phyloP scores from a whole-genome alignment of 2,113 vertebrate genomes.

The Aptenodytes forsteri region DNA sequence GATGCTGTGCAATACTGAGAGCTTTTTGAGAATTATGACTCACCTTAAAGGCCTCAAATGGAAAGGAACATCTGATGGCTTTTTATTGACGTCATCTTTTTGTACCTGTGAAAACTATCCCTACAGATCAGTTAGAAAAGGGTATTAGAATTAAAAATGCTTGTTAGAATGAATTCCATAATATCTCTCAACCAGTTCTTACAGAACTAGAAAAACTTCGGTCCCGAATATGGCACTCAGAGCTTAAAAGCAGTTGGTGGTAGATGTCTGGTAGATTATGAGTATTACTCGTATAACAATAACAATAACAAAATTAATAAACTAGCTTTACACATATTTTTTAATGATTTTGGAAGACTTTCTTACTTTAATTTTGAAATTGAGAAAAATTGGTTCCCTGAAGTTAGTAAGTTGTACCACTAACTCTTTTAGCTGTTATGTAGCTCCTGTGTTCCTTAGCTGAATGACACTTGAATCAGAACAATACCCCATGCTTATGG shows the following conservation, averaged over 20 bases:
- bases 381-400: background rate
- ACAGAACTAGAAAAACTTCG: background rate
- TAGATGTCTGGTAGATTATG: background rate
- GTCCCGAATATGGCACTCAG: background rate
- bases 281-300: background rate
- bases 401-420: background rate
- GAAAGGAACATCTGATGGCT: background rate
- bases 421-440: background rate
- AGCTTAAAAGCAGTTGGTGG: background rate
- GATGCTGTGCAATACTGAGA: background rate
- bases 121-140: background rate
- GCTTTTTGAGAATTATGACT: background rate
- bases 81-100: background rate
- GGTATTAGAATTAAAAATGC: background rate
- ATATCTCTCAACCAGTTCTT: background rate
- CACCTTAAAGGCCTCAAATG: background rate
- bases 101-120: background rate
- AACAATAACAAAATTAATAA: background rate
- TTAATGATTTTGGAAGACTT: background rate
- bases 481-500: rapidly evolving
- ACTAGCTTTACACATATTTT: background rate
- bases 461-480: background rate
- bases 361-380: background rate
- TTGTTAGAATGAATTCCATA: background rate
- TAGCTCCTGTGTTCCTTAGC: background rate